Conservation (phyloP, 2,888 invertebrate genomes). For the Nomada goodeniana region DNA sequence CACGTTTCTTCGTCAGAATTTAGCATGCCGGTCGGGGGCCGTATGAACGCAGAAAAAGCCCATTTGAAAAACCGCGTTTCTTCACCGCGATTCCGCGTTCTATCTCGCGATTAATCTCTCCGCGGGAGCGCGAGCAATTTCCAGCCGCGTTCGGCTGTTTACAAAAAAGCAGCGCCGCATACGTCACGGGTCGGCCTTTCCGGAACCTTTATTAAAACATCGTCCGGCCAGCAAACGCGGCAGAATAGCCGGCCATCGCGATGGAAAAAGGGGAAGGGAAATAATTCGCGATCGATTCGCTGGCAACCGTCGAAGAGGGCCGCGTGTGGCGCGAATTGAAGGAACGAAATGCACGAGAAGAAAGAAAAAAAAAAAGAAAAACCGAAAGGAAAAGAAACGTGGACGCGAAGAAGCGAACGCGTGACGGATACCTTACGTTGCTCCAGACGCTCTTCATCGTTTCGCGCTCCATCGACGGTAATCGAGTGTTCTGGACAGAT, state of each 20-base stretch:
- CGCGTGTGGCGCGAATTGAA: neutral
- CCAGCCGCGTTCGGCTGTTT: conserved; percentile 9
- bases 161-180: conserved; percentile 13
- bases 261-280: neutral
- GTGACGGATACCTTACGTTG: neutral
- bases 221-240: neutral
- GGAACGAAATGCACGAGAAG: neutral
- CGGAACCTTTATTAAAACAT: conserved; percentile 34
- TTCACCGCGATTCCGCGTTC: neutral
- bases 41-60: neutral
- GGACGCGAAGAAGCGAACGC: neutral
- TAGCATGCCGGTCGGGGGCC: too few relatives aligned
- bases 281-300: conserved; percentile 25
- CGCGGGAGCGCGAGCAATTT: conserved; percentile 1
- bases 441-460: neutral
- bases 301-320: neutral
- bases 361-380: neutral
- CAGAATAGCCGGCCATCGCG: neutral
- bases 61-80: neutral
- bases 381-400: neutral
- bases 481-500: conserved; percentile 48
- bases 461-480: conserved; percentile 10
- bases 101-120: conserved; percentile 13
- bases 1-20: neutral
- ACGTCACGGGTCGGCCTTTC: conserved; percentile 14